Base-by-base conservation (phyloP, 2,888 invertebrate species). In the Microdon myrmicae region DNA sequence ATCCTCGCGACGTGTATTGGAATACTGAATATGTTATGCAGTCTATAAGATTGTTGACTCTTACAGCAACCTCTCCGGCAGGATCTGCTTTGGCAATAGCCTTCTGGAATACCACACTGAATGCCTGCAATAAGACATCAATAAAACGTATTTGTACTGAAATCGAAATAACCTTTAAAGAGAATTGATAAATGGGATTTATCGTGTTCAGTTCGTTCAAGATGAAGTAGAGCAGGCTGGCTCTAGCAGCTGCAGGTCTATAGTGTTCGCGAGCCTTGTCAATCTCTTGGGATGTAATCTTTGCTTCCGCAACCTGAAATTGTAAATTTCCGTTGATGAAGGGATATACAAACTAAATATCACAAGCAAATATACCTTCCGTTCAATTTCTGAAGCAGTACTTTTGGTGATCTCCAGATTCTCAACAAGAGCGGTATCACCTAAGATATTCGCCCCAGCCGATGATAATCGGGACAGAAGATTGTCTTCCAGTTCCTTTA, bases 181-280 rank as follows among this genome's bases (percentile, higher is more conserved):
- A 96, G 81, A 97, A 97, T 78, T 96, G 96, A 79, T 97, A 97
- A 72, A 97, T 96, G 1, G 95, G 95, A 81, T 96, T 96, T 64
- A 97, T 96, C 20, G 94, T 95, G 79, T 95, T 93, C 55, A 97
- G 83, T 70, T 97, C 96, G 74, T 96, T 96, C 26, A 97, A 82
- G 69, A 97, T 96, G 74, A 97, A 97, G 79, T 97, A 97, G 0
- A 97, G 82, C 3, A 97, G 83, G 45, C 96, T 96, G 0, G 96
- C 96, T 73, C 96, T 83, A 0, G 94, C 92, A 1, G 96, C 94
- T 2, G 96, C 96, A 7, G 80, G 78, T 4, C 80, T 70, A 72
- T 87, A 87, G 74, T 92, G 86, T 80, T 97, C 96, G 59, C 96
- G 85, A 3, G 97, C 96, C 70, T 90, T 88, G 78, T 97, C 96